A percentile compares a stretch with the other conserved stretches of the same genome.
These are phyloP conservation scores for Furcifer pardalis DNA, from an alignment of 2,797 vertebrate species.

Conservation along the genomic window DNA sequence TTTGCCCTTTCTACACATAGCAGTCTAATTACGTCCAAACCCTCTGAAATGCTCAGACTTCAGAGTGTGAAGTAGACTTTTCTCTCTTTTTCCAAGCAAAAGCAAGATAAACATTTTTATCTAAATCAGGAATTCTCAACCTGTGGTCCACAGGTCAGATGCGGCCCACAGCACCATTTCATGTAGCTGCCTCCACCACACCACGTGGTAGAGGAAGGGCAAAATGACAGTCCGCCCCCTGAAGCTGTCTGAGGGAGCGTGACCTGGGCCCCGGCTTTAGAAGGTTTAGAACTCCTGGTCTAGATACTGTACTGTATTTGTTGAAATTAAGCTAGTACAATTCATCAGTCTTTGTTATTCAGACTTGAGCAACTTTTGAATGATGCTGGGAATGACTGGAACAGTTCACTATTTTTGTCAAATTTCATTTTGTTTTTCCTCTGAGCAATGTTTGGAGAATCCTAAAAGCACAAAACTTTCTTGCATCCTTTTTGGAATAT, in stretches of 20 bases:
- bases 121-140: no score
- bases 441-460: neutral
- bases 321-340: neutral
- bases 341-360: neutral
- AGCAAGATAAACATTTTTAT: no score
- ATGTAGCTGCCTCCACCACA: no score
- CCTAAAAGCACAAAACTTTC: neutral
- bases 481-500: neutral
- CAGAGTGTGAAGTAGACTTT: neutral
- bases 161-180: no score
- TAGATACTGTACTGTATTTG: neutral
- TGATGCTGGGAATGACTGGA: no score
- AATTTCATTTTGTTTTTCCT: neutral
- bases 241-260: no score
- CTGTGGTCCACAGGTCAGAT: no score
- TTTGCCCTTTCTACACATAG: neutral
- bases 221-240: no score
- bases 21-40: fast-evolving
- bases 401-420: neutral
- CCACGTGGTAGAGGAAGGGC: no score
- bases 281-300: no score
- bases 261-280: no score
- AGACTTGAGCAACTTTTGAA: neutral
- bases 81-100: no score
- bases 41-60: neutral